phyloP scores from a whole-genome alignment of 2,888 invertebrate species.

The Plusia festucae region DNA sequence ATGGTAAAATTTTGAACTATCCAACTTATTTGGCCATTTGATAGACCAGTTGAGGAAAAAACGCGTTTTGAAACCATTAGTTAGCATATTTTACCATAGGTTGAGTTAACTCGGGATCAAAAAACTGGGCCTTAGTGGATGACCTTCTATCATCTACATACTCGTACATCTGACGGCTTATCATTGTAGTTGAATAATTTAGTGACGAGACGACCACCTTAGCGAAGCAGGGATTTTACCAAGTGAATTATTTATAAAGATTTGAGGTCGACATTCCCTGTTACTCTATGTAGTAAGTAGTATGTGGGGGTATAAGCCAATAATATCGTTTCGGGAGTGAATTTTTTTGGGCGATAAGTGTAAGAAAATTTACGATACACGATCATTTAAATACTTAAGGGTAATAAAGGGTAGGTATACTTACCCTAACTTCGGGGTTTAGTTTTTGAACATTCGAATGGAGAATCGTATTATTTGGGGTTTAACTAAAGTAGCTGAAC shows the following conservation, averaged over 20 bases:
- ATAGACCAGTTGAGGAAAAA: no score
- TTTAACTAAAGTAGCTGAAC: no score
- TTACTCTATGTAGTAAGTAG: no score
- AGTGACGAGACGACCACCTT: conserved; percentile 39
- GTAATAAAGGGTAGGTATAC: no score
- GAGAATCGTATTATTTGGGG: background rate
- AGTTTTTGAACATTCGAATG: background rate
- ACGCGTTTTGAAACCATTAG: no score
- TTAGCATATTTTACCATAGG: no score
- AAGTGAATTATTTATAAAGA: conserved; percentile 47
- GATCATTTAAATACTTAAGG: background rate
- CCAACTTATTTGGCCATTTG: no score
- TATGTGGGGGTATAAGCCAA: conserved; percentile 38
- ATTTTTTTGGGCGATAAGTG: conserved; percentile 2
- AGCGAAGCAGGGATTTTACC: conserved; percentile 45
- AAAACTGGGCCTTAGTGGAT: conserved; percentile 27
- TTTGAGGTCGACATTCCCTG: conserved; percentile 36
- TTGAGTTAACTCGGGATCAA: no score
- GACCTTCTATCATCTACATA: conserved; percentile 38
- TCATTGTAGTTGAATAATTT: conserved; percentile 52
- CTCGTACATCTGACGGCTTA: conserved; percentile 41
- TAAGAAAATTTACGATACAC: background rate
- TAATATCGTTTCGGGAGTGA: conserved; percentile 32
- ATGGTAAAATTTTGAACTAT: no score
- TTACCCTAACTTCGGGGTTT: background rate